Evolutionary conservation across 2,888 invertebrate species (phyloP).

Genomic region (Thysanoteuthis rhombus): DNA sequence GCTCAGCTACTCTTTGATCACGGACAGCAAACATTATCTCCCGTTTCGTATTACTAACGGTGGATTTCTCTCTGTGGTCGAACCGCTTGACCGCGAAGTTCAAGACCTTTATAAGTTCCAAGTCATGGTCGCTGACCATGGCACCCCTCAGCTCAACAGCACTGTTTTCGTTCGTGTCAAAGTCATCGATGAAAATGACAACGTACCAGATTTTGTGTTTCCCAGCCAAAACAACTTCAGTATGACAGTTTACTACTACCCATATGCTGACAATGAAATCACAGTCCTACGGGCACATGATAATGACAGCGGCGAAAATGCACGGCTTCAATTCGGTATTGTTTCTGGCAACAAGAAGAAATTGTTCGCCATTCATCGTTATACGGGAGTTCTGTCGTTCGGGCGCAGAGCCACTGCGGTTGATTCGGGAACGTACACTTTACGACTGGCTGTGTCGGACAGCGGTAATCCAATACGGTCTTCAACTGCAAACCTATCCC

Average conservation of each 20-base stretch:
- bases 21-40: conserved; percentile 36
- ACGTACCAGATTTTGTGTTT: conserved; percentile 51
- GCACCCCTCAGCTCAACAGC: conserved; percentile 49
- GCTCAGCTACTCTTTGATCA: conserved; percentile 44
- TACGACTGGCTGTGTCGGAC: conserved; percentile 51
- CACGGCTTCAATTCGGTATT: conserved; percentile 47
- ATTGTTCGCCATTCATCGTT: conserved; percentile 40
- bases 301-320: conserved; percentile 51
- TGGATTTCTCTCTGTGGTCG: conserved; percentile 49
- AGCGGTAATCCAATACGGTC: conserved; percentile 46
- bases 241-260: conserved; percentile 44
- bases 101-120: conserved; percentile 48
- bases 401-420: conserved; percentile 39
- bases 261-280: conserved; percentile 39
- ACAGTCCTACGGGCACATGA: conserved; percentile 47
- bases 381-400: conserved; percentile 46
- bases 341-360: conserved; percentile 42
- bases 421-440: conserved; percentile 41
- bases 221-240: conserved; percentile 53
- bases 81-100: conserved; percentile 51
- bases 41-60: conserved; percentile 51
- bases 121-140: conserved; percentile 56
- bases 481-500: conserved; percentile 42
- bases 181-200: conserved; percentile 59
- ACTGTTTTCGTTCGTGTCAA: conserved; percentile 49